Base-by-base conservation (phyloP, 1,140 invertebrate species). In the Drosophila lacteicornis region DNA sequence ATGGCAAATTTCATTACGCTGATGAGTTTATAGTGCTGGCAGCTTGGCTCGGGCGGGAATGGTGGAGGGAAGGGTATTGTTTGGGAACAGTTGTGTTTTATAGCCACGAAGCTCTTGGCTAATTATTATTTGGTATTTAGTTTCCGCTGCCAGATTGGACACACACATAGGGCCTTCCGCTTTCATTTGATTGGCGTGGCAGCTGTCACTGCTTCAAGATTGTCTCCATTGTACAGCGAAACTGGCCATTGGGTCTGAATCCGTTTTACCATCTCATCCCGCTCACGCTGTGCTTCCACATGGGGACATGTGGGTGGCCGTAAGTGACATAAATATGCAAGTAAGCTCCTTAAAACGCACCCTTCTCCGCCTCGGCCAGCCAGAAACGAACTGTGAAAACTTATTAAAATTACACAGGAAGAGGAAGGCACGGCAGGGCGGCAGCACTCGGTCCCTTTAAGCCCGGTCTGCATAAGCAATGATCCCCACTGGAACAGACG, bases 241-340 rank as follows among this genome's bases (percentile, higher is more conserved):
- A 59, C 82, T 60, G 82, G 76, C 67, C 76, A 80, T 77, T 62
- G 77, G 50, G 9, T 11, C 43, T 30, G 49, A 62, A 62, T 75
- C 46, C 50, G 46, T 33, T 45, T 47, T 33, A 13, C 45, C 60
- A 43, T 4, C 46, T 22, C 70, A 45, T 19, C 43, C 30, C 15
- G n/a, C 30, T n/a, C 42, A 27, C 6, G 36, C 15, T 8, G 13
- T 6, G 33, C 58, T 33, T 12, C 33, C 45, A 19, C 38, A 53
- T 19, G 38, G 36, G 50, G n/a, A 38, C 40, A 40, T 53, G 61
- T 25, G 50, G 49, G 36, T 42, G 45, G 36, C 19, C 27, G 51
- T 42, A 55, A 87, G 82, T 76, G 82, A 86, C 82, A 87, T 86
- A 86, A 87, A 86, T 86, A 87, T 86, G 82, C 83, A 76, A 86